Percentiles rank a stretch among this genome's conserved stretches.
Conservation (phyloP, 2,888 invertebrate species). For the Folsomia manolachei region DNA sequence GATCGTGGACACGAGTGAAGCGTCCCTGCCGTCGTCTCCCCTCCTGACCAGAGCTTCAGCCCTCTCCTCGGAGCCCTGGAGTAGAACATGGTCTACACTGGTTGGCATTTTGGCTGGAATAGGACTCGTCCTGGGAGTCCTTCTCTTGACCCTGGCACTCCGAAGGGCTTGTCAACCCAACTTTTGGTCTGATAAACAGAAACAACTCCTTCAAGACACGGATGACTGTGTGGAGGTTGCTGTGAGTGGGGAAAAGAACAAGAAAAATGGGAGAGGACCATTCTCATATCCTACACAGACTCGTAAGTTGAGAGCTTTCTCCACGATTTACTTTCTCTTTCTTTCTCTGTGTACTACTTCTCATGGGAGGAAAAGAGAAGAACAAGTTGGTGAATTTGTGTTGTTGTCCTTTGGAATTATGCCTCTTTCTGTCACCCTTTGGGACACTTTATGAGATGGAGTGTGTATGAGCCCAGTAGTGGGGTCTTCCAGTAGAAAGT, state of each 20-base stretch:
- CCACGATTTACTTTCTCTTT: too few relatives aligned
- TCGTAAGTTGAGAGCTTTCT: too few relatives aligned
- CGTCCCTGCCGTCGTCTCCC: conserved; percentile 44
- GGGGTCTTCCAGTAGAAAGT: too few relatives aligned
- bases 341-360: too few relatives aligned
- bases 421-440: too few relatives aligned
- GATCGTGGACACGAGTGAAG: conserved; percentile 48
- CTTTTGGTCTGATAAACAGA: background rate
- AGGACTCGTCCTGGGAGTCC: conserved; percentile 32
- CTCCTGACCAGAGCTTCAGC: conserved; percentile 36
- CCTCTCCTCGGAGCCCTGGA: background rate
- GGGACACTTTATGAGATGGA: too few relatives aligned
- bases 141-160: conserved; percentile 23
- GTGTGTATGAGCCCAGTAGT: too few relatives aligned
- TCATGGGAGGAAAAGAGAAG: too few relatives aligned
- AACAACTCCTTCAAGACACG: conserved; percentile 31
- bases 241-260: background rate
- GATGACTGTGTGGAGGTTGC: conserved; percentile 17
- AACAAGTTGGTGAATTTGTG: too few relatives aligned
- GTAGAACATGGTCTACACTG: background rate
- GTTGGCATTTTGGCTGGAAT: background rate
- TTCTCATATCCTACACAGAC: too few relatives aligned
- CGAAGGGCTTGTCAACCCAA: background rate
- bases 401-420: too few relatives aligned
- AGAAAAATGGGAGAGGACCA: background rate